Evolutionary conservation across 2,797 vertebrate genomes (phyloP).

Genomic region (Pangasius krempfi): DNA sequence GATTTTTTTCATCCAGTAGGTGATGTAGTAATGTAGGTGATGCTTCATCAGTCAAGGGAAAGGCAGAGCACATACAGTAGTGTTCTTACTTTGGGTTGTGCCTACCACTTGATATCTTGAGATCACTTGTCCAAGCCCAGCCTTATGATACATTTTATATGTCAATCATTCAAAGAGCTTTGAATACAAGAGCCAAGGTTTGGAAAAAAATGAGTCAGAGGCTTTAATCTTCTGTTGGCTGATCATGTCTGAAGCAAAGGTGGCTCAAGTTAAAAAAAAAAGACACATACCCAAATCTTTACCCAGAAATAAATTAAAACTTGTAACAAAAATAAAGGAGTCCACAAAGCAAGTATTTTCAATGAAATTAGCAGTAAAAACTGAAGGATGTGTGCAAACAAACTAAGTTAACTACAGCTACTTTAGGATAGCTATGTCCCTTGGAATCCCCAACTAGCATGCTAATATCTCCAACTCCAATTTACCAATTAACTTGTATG

Average conservation of each 20-base stretch:
- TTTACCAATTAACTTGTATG: not conserved
- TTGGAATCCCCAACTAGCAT: not conserved
- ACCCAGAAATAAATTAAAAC: not conserved
- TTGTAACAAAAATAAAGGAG: not conserved
- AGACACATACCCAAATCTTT: not conserved
- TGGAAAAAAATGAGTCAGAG: slow-evolving; percentile 15
- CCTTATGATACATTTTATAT: not conserved
- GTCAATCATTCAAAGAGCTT: not conserved
- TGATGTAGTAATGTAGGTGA: not conserved
- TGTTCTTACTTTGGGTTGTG: slow-evolving; percentile 3
- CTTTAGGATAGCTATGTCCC: not conserved
- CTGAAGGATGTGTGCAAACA: not conserved
- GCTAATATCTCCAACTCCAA: not conserved
- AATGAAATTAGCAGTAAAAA: not conserved
- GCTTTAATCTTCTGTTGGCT: not conserved
- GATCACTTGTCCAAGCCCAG: not conserved
- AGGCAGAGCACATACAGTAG: not conserved
- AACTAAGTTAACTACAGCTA: not conserved
- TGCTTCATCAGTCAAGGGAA: slow-evolving; percentile 5
- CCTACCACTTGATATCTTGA: not conserved
- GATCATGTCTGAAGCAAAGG: not conserved
- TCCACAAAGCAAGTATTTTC: too few relatives aligned
- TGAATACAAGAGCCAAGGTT: not conserved
- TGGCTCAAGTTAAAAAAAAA: not conserved
- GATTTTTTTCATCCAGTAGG: not conserved